These are phyloP conservation scores for Sesamia nonagrioides DNA, from an alignment of 1,140 invertebrate genomes.

Conservation along the genomic window DNA sequence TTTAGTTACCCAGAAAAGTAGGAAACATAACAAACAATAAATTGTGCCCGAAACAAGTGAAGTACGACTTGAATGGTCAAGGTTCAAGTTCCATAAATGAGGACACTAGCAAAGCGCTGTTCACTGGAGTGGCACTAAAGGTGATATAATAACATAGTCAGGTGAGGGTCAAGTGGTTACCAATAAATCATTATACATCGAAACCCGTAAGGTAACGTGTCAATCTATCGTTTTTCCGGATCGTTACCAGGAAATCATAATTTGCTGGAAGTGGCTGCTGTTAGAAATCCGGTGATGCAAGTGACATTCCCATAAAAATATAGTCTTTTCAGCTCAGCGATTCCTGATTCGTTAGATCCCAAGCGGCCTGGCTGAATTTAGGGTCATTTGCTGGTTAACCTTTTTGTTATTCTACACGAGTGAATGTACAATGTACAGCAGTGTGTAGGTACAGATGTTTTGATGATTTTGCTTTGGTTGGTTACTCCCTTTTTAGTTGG, in stretches of 20 bases:
- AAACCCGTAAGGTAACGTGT: slow-evolving; percentile 5
- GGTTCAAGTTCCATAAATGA: slow-evolving; percentile 5
- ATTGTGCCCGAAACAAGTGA: not conserved
- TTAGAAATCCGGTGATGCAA: not conserved
- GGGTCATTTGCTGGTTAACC: not conserved
- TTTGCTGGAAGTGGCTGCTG: not conserved
- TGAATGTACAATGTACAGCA: not conserved
- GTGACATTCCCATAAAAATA: not conserved
- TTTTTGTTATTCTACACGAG: not conserved
- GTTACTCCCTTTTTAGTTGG: not conserved
- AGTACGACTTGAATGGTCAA: not conserved
- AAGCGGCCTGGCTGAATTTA: not conserved
- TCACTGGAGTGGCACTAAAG: not conserved
- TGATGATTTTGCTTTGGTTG: not conserved
- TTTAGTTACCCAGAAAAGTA: too few species aligned
- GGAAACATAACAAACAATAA: slow-evolving; percentile 6
- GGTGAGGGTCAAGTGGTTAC: not conserved
- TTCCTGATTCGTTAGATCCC: not conserved
- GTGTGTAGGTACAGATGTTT: too few species aligned
- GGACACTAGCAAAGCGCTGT: not conserved
- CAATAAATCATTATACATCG: slow-evolving; percentile 25
- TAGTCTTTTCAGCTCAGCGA: not conserved
- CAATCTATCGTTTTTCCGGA: not conserved
- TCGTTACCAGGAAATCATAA: slow-evolving; percentile 1
- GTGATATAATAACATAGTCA: slow-evolving; percentile 6